Conservation (phyloP, 2,888 invertebrate genomes). For the Aspidiotus destructor region DNA sequence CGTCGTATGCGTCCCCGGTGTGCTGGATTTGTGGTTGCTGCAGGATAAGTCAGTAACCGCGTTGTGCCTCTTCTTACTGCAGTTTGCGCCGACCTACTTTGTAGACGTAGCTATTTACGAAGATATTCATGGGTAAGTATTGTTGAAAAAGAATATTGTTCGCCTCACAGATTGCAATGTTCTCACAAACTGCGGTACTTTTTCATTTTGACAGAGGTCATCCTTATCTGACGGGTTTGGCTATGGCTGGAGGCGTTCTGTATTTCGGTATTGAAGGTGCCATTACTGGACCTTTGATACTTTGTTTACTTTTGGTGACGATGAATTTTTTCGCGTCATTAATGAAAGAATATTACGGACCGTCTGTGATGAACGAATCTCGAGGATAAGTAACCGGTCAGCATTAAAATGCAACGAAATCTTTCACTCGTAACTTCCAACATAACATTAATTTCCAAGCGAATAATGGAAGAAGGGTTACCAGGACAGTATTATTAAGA, state of each 20-base stretch:
- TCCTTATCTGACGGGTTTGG: slow-evolving; percentile 91
- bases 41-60: slow-evolving; percentile 77
- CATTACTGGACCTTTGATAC: slow-evolving; percentile 86
- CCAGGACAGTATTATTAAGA: too few relatives aligned
- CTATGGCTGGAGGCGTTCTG: slow-evolving; percentile 96
- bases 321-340: slow-evolving; percentile 69
- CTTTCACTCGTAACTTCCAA: too few relatives aligned
- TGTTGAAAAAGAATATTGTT: not conserved
- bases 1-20: slow-evolving; percentile 87
- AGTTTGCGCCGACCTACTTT: slow-evolving; percentile 81
- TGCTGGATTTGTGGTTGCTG: slow-evolving; percentile 87
- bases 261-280: slow-evolving; percentile 95
- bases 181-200: slow-evolving; percentile 2
- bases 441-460: too few relatives aligned
- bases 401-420: too few relatives aligned
- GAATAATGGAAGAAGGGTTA: too few relatives aligned
- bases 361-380: not conserved
- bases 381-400: too few relatives aligned
- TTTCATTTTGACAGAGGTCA: slow-evolving; percentile 57
- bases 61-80: slow-evolving; percentile 65
- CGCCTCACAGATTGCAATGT: not conserved
- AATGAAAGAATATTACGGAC: slow-evolving; percentile 47
- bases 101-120: slow-evolving; percentile 93
- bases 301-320: slow-evolving; percentile 89
- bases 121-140: slow-evolving; percentile 86